phyloP scores from a whole-genome alignment of 2,888 invertebrate species.

The Drosophila kambysellisi region DNA sequence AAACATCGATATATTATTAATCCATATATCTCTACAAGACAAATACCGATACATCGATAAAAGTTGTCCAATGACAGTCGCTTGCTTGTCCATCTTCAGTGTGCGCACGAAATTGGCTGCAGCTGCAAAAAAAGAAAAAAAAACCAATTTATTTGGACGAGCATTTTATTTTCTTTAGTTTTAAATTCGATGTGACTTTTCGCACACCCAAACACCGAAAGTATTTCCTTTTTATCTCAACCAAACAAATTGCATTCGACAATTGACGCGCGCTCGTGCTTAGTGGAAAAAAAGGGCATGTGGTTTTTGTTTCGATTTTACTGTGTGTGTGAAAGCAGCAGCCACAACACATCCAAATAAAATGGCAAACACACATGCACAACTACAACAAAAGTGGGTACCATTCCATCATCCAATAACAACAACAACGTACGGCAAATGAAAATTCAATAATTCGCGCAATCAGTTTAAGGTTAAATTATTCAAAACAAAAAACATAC shows the following conservation, averaged over 20 bases:
- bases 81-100: slow-evolving; percentile 23
- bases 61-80: slow-evolving; percentile 11
- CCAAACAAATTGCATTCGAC: slow-evolving; percentile 32
- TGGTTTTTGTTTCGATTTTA: slow-evolving; percentile 59
- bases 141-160: slow-evolving; percentile 38
- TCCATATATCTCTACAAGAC: background rate
- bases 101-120: slow-evolving; percentile 55
- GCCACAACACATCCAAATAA: slow-evolving; percentile 65
- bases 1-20: background rate
- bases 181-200: slow-evolving; percentile 46
- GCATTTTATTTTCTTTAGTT: slow-evolving; percentile 53
- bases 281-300: slow-evolving; percentile 52
- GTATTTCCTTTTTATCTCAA: slow-evolving; percentile 53
- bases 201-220: slow-evolving; percentile 45
- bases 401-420: slow-evolving; percentile 17
- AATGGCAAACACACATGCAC: slow-evolving; percentile 79
- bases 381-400: slow-evolving; percentile 76
- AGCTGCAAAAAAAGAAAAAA: slow-evolving; percentile 48
- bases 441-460: slow-evolving; percentile 79
- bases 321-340: slow-evolving; percentile 71
- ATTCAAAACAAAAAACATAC: slow-evolving; percentile 21
- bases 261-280: slow-evolving; percentile 49
- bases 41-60: slow-evolving; percentile 18
- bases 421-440: slow-evolving; percentile 49
- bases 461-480: slow-evolving; percentile 64